Base-by-base conservation (phyloP, 2,797 vertebrate genomes). In the Anniella stebbinsi region DNA sequence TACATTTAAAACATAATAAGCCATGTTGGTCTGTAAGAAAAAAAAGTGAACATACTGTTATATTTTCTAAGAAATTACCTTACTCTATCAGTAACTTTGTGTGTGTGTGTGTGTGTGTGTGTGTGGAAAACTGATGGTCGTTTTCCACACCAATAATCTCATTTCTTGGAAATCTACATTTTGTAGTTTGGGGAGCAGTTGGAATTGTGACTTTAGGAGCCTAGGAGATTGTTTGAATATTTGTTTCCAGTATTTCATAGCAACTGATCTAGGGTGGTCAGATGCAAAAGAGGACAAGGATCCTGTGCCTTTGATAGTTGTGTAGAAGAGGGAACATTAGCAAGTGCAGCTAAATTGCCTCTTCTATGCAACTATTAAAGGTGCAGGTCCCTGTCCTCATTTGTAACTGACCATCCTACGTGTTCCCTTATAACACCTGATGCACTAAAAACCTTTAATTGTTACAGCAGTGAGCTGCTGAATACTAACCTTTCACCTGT, bases 401-500 rank as follows among this genome's bases (percentile, higher is more conserved):
- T 63, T 82, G 57, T 36, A 38, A 17, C 23, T 80, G 48, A 36
- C 51, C 23, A n/a, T 15, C 7, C 5, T 25, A 4, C 23, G 23
- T 45, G 7, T 6, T 80, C 63, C 54, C 6, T 36, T 67, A 12
- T 36, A 69, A 87, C 18, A 66, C 18, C 54, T 48, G 3, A 17
- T 41, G 18, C 33, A 83, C 60, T 48, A 33, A 76, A 89, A 66
- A 15, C 8, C 18, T 67, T 17, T 45, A n/a, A 15, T 60, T 83
- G 73, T 66, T 6, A 63, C 51, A 81, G 21, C 54, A 1, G 10
- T 73, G 6, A 60, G 69, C 69, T 66, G 36, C 21, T 63, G 54
- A 57, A 33, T 25, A 36, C 41, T 89, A 89, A 83, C 38, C 54
- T 75, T 88, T 76, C 23, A 17, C 23, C 30, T 83, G 28, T 88